A percentile compares a stretch with the other conserved stretches of the same genome.
phyloP scores from a whole-genome alignment of 1,140 invertebrate genomes.

The Uloborus diversus region DNA sequence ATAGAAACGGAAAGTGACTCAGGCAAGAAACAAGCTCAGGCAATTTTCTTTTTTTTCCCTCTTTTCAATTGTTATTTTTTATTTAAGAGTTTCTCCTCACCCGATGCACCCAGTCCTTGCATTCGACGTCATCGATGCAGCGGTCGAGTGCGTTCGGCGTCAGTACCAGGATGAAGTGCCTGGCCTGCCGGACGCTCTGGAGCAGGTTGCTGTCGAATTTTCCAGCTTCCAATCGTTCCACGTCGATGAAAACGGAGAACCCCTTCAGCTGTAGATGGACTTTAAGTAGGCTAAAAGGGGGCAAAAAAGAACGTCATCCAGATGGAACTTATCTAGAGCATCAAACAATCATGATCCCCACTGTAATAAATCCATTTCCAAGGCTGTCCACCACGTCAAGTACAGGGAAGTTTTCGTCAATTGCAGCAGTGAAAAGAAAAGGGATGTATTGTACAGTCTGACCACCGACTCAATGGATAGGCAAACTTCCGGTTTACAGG shows the following conservation, averaged over 20 bases:
- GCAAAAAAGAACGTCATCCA: not conserved
- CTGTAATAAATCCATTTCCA: no score
- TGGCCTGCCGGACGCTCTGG: slow-evolving; percentile 95
- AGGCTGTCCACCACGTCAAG: no score
- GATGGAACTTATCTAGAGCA: not conserved
- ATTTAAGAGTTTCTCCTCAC: slow-evolving; percentile 71
- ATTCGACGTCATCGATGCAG: slow-evolving; percentile 90
- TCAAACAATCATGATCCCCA: no score
- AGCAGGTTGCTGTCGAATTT: slow-evolving; percentile 99
- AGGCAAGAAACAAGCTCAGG: no score
- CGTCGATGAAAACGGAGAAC: slow-evolving; percentile 95
- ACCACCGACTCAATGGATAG: no score
- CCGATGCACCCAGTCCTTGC: slow-evolving; percentile 99
- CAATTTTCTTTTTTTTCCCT: no score
- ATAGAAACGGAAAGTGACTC: no score
- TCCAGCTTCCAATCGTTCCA: slow-evolving; percentile 93
- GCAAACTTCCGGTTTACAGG: no score
- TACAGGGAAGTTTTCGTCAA: no score
- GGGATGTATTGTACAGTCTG: no score
- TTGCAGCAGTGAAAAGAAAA: no score
- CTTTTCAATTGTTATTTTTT: not conserved
- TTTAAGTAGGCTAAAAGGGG: slow-evolving; percentile 72
- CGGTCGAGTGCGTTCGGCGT: slow-evolving; percentile 94
- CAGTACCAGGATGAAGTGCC: slow-evolving; percentile 95
- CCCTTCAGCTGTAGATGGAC: slow-evolving; percentile 95